Conservation (phyloP, 2,888 invertebrate species). For the Mongoloraphidia duomilia region DNA sequence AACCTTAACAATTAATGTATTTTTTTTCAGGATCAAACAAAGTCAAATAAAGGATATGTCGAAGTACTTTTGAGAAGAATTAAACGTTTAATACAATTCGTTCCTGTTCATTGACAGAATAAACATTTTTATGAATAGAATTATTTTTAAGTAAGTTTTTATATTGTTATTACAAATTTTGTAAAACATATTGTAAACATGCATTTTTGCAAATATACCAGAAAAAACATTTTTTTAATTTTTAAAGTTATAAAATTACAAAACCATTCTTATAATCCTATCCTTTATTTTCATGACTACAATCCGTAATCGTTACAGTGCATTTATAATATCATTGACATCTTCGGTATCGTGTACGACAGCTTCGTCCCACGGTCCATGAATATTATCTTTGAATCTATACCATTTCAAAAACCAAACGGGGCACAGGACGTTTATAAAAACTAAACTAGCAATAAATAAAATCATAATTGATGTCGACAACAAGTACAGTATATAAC, state of each 20-base stretch:
- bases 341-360: slow-evolving; percentile 49
- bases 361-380: slow-evolving; percentile 98
- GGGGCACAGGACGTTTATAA: slow-evolving; percentile 61
- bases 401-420: slow-evolving; percentile 61
- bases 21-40: slow-evolving; percentile 41
- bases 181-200: too few species aligned
- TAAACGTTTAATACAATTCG: slow-evolving; percentile 66
- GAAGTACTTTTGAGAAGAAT: slow-evolving; percentile 64
- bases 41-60: slow-evolving; percentile 52
- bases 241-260: too few species aligned
- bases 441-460: slow-evolving; percentile 42
- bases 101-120: slow-evolving; percentile 35
- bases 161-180: too few species aligned
- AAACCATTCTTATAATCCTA: too few species aligned
- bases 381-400: slow-evolving; percentile 76
- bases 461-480: slow-evolving; percentile 41
- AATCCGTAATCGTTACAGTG: too few species aligned
- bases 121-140: neutral
- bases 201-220: too few species aligned
- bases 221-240: too few species aligned
- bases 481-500: slow-evolving; percentile 36
- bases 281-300: too few species aligned
- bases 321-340: slow-evolving; percentile 19
- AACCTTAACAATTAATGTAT: slow-evolving; percentile 3
- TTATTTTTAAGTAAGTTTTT: neutral